Evolutionary conservation across 2,797 vertebrate species (phyloP).

Genomic region (Clarias platycephalus): DNA sequence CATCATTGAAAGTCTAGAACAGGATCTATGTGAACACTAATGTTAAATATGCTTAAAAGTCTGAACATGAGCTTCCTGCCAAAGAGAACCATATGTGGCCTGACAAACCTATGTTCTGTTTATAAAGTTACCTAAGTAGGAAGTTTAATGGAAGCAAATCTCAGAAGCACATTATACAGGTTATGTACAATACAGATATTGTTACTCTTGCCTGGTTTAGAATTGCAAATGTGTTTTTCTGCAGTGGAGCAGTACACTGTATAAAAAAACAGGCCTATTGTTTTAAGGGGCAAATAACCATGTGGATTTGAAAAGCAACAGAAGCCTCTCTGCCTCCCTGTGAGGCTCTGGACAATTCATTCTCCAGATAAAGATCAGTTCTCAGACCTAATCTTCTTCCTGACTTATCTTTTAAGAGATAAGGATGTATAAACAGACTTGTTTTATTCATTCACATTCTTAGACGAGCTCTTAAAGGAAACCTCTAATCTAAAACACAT

Average conservation of each 20-base stretch:
- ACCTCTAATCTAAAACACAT: not conserved
- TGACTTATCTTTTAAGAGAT: not conserved
- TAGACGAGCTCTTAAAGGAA: not conserved
- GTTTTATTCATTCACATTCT: not conserved
- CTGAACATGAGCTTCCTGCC: slow-evolving; percentile 1
- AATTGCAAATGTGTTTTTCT: slow-evolving; percentile 20
- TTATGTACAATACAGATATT: not conserved
- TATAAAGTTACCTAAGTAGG: not conserved
- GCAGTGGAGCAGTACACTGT: not conserved
- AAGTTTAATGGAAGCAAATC: not conserved
- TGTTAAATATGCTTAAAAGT: not conserved
- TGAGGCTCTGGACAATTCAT: not conserved
- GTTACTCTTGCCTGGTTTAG: not conserved
- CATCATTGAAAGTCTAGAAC: slow-evolving; percentile 40
- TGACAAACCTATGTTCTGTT: not conserved
- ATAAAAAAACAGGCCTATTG: not conserved
- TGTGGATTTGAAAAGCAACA: slow-evolving; percentile 18
- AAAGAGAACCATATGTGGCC: slow-evolving; percentile 14
- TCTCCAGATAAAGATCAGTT: slow-evolving; percentile 27
- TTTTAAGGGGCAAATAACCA: slow-evolving; percentile 12
- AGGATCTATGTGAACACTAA: not conserved
- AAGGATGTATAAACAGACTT: not conserved
- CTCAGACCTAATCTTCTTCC: not conserved
- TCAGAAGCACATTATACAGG: slow-evolving; percentile 10
- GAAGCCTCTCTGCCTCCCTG: slow-evolving; percentile 15